These are phyloP conservation scores for Sorex fumeus DNA, from an alignment of 2,113 vertebrate species.

Conservation along the genomic window DNA sequence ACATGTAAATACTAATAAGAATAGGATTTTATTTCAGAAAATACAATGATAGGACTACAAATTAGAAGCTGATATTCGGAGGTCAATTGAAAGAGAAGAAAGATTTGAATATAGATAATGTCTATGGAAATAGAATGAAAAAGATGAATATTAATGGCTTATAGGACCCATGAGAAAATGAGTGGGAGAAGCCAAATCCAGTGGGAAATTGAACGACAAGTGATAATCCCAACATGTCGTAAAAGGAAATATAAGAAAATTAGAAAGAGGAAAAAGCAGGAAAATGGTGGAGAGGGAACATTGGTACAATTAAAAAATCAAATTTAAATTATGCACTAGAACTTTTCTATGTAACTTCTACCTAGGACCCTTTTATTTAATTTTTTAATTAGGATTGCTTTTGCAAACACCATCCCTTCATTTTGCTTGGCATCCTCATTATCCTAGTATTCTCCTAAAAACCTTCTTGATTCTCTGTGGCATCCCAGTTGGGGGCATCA, in stretches of 20 bases:
- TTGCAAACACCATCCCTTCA: not conserved
- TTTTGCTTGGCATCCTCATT: not conserved
- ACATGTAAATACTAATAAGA: not conserved
- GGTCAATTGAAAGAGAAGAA: not conserved
- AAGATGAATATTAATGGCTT: not conserved
- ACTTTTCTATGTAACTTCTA: not conserved
- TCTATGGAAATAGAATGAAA: not conserved
- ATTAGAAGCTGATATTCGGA: not conserved
- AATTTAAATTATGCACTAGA: constrained; percentile 20
- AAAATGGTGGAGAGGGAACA: not conserved
- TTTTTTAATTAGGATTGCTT: not conserved
- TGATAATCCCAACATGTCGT: not conserved
- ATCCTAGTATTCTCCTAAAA: not conserved
- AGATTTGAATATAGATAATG: not conserved
- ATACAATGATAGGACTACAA: not conserved
- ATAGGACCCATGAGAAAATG: not conserved
- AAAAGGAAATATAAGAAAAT: constrained; percentile 25
- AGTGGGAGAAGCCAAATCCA: not conserved
- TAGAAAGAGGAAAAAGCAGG: not conserved
- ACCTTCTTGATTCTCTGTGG: not conserved
- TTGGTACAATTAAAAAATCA: not conserved
- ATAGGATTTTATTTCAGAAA: constrained; percentile 43
- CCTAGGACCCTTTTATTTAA: not conserved
- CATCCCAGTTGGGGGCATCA: not conserved
- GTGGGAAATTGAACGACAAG: not conserved